Evolutionary conservation across 2,797 vertebrate species (phyloP).

Genomic region (Syndactyla subalaris): DNA sequence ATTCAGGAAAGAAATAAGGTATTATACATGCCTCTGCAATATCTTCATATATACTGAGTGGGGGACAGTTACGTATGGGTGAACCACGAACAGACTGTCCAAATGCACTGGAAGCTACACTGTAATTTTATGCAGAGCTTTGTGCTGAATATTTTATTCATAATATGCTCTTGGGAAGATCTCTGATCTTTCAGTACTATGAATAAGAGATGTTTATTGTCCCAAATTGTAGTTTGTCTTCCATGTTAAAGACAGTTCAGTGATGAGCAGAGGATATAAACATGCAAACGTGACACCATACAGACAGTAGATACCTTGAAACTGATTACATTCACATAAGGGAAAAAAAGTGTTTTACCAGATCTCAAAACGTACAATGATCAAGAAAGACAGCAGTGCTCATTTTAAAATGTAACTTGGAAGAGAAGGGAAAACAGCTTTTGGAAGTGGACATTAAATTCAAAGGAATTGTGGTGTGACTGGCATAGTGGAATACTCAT

Average conservation of each 20-base stretch:
- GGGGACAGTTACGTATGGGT: not conserved
- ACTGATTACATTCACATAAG: not conserved
- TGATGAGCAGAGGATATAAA: rapidly evolving
- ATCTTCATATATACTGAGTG: not conserved
- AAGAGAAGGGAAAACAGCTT: not conserved
- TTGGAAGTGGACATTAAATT: not conserved
- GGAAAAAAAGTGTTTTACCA: not conserved
- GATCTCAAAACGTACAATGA: not conserved
- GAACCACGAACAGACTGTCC: not conserved
- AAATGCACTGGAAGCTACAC: not conserved
- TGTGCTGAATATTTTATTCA: slow-evolving; percentile 30
- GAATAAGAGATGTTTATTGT: not conserved
- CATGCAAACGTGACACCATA: rapidly evolving
- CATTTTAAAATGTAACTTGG: not conserved
- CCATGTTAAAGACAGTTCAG: not conserved
- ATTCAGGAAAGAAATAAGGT: not conserved
- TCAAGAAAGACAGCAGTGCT: not conserved
- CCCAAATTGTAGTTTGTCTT: not conserved
- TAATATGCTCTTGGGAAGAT: not conserved
- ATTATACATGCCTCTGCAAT: not conserved
- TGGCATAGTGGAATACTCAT: not conserved
- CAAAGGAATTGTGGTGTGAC: not conserved
- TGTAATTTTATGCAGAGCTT: not conserved
- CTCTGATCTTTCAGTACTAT: not conserved
- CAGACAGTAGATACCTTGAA: not conserved